Percentiles rank a stretch among this genome's conserved stretches.
phyloP scores from a whole-genome alignment of 2,888 invertebrate species.

The Drosophila prolongata region DNA sequence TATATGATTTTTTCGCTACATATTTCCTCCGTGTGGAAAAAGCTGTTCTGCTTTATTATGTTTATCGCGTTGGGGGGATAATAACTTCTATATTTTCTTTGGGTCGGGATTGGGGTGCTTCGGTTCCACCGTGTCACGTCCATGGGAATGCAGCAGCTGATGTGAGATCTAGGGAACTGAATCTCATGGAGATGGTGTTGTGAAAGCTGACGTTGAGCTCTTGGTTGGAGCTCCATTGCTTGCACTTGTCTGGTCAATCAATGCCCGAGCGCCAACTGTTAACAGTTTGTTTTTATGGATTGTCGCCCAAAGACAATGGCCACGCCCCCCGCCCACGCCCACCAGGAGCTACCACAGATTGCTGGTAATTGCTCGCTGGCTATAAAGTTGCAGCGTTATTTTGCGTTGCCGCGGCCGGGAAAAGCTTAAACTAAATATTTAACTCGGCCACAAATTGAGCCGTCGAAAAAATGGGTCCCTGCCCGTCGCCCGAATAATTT shows the following conservation, averaged over 20 bases:
- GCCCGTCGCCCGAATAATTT: constrained; percentile 35
- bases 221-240: constrained; percentile 56
- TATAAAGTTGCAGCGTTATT: constrained; percentile 61
- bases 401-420: constrained; percentile 15
- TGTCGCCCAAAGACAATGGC: constrained; percentile 69
- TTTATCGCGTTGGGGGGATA: constrained; percentile 11
- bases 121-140: constrained; percentile 41
- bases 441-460: constrained; percentile 70
- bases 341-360: constrained; percentile 16
- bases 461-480: constrained; percentile 41
- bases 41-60: constrained; percentile 13
- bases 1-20: background rate
- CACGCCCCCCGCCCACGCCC: constrained; percentile 5
- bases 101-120: background rate
- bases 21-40: background rate
- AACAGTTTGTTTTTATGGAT: constrained; percentile 71
- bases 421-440: constrained; percentile 67
- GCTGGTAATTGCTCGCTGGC: constrained; percentile 67
- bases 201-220: constrained; percentile 45
- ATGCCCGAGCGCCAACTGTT: constrained; percentile 65
- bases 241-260: constrained; percentile 80
- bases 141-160: constrained; percentile 72
- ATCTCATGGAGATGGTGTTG: constrained; percentile 11
- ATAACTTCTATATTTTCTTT: background rate
- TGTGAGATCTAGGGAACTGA: constrained; percentile 30